Percentiles rank a stretch among this genome's conserved stretches.
phyloP scores from a whole-genome alignment of 2,888 invertebrate species.

The Drosophila rubida region DNA sequence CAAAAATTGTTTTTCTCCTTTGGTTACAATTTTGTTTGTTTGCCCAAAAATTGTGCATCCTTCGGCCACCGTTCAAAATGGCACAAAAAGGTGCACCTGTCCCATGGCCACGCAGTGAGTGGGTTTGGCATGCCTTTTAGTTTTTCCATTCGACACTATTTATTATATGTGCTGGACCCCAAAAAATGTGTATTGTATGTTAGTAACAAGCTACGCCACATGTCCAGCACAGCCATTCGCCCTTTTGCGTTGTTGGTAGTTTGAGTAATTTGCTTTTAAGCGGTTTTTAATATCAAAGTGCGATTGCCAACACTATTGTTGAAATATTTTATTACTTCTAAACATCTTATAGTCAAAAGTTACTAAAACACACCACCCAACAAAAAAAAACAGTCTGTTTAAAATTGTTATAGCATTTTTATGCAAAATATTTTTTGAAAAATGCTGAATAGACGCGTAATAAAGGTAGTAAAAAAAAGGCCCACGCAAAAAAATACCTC shows the following conservation, averaged over 20 bases:
- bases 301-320: constrained; percentile 41
- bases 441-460: constrained; percentile 27
- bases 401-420: constrained; percentile 76
- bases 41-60: constrained; percentile 17
- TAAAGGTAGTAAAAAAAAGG: constrained; percentile 24
- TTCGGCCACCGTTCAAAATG: background rate
- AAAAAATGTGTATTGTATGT: constrained; percentile 26
- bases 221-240: constrained; percentile 35
- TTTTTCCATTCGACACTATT: constrained; percentile 23
- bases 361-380: constrained; percentile 4
- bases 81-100: constrained; percentile 48
- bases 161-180: constrained; percentile 21
- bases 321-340: constrained; percentile 52
- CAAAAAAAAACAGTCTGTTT: constrained; percentile 67
- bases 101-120: constrained; percentile 21
- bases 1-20: constrained; percentile 42
- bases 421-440: constrained; percentile 65
- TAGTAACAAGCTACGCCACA: constrained; percentile 16
- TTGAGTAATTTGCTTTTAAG: constrained; percentile 71
- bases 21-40: constrained; percentile 48
- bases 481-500: constrained; percentile 27
- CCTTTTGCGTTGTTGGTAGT: constrained; percentile 45
- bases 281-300: constrained; percentile 73
- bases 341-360: constrained; percentile 17
- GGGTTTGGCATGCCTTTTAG: constrained; percentile 15